Percentiles rank a stretch among this genome's conserved stretches.
Evolutionary conservation across 2,888 invertebrate species (phyloP).

Genomic region (Clepsis dumicolana): DNA sequence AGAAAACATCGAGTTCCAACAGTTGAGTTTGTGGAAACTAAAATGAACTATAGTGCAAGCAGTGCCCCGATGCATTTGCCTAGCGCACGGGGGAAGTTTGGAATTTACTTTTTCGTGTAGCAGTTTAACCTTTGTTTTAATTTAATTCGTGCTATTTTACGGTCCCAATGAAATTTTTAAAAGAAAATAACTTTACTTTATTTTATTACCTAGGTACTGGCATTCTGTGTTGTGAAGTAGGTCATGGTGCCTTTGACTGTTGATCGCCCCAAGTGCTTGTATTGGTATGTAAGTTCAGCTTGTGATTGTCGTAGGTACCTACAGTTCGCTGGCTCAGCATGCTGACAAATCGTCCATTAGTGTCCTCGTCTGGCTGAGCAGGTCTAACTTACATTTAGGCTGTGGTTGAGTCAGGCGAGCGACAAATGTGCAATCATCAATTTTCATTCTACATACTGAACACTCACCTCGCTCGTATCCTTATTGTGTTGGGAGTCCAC

Average conservation of each 20-base stretch:
- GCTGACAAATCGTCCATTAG: slow-evolving; percentile 43
- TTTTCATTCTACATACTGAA: slow-evolving; percentile 59
- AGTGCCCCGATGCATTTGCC: slow-evolving; percentile 21
- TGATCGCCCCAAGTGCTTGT: not conserved
- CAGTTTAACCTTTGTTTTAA: slow-evolving; percentile 36
- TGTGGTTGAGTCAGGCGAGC: slow-evolving; percentile 41
- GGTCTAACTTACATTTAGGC: slow-evolving; percentile 38
- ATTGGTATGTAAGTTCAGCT: not conserved
- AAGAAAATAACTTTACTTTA: not conserved
- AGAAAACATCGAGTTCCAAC: not conserved
- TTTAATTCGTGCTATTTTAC: slow-evolving; percentile 28
- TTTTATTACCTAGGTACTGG: not conserved
- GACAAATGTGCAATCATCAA: slow-evolving; percentile 62
- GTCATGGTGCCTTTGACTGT: not conserved
- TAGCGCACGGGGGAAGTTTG: slow-evolving; percentile 18
- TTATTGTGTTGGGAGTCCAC: slow-evolving; percentile 58
- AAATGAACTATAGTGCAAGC: slow-evolving; percentile 13
- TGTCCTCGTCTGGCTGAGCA: slow-evolving; percentile 39
- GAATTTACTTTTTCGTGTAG: slow-evolving; percentile 35
- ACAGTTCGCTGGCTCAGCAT: slow-evolving; percentile 2
- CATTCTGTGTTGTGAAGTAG: not conserved
- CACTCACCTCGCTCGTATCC: slow-evolving; percentile 61
- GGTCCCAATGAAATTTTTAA: slow-evolving; percentile 12
- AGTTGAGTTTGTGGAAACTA: slow-evolving; percentile 16
- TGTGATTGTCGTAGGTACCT: not conserved